Evolutionary conservation across 2,113 vertebrate genomes (phyloP).

Genomic region (Catharus bicknelli): DNA sequence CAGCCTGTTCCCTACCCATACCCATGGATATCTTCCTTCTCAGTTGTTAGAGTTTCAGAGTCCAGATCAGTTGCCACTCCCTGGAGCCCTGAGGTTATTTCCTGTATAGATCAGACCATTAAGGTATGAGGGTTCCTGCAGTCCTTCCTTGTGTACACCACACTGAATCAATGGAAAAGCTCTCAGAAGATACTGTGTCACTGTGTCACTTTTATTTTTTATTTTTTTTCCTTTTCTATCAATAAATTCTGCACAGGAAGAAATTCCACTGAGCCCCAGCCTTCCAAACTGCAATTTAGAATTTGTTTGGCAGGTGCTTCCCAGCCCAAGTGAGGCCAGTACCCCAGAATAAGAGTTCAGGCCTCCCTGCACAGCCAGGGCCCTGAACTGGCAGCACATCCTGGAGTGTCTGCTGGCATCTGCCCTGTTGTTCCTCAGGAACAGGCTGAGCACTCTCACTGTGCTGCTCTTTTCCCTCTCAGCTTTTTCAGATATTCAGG

Average conservation of each 20-base stretch:
- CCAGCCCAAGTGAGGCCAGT: neutral
- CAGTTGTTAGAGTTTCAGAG: neutral
- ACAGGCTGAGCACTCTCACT: neutral
- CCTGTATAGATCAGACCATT: constrained; percentile 14
- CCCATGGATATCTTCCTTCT: neutral
- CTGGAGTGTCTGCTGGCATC: neutral
- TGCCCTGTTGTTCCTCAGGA: neutral
- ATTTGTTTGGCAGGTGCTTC: neutral
- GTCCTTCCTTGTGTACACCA: neutral
- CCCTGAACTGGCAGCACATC: neutral
- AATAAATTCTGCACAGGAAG: neutral
- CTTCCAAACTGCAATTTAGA: neutral
- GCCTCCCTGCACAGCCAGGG: neutral
- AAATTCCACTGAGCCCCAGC: neutral
- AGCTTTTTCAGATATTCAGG: neutral
- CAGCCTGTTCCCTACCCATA: neutral
- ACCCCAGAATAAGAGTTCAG: neutral
- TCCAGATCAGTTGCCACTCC: neutral
- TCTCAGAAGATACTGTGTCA: neutral
- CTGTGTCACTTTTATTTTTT: neutral
- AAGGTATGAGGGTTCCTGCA: neutral
- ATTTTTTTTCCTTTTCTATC: neutral
- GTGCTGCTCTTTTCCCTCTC: neutral
- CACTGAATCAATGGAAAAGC: neutral
- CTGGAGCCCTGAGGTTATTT: constrained; percentile 4